Percentiles rank a stretch among this genome's conserved stretches.
Evolutionary conservation across 2,888 invertebrate genomes (phyloP).

Genomic region (Prionchulus punctatus): DNA sequence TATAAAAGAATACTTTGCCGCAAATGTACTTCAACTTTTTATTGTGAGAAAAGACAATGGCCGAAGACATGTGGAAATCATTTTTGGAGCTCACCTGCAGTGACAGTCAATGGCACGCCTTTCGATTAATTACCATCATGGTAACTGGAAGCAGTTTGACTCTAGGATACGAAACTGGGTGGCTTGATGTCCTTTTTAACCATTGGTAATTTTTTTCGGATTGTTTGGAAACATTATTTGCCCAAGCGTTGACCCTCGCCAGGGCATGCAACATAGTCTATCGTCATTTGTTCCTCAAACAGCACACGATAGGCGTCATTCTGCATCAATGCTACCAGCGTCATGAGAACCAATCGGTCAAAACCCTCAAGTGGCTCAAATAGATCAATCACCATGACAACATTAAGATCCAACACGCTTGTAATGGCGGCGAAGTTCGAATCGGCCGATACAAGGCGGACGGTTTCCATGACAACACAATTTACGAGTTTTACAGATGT

Average conservation of each 20-base stretch:
- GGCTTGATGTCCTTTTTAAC: too few species aligned
- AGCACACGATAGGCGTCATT: slow-evolving; percentile 13
- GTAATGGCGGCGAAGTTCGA: slow-evolving; percentile 13
- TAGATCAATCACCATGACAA: slow-evolving; percentile 9
- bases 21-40: too few species aligned
- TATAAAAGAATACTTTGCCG: too few species aligned
- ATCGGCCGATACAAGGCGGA: slow-evolving; percentile 14
- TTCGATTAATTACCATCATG: too few species aligned
- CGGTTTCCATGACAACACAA: slow-evolving; percentile 10
- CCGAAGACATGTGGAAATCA: too few species aligned
- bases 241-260: slow-evolving; percentile 18
- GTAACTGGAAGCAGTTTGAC: too few species aligned
- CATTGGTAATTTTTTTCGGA: too few species aligned
- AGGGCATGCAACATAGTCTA: slow-evolving; percentile 14
- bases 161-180: too few species aligned
- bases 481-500: slow-evolving; percentile 18
- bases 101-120: too few species aligned
- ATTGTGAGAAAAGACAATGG: too few species aligned
- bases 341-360: slow-evolving; percentile 8
- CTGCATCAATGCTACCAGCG: slow-evolving; percentile 12
- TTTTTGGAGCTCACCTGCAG: too few species aligned
- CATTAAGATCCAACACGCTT: slow-evolving; percentile 9
- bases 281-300: slow-evolving; percentile 11
- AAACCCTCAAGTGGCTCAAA: slow-evolving; percentile 15
- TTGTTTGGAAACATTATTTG: too few species aligned